phyloP scores from a whole-genome alignment of 2,797 vertebrate genomes.

The Staurois parvus region DNA sequence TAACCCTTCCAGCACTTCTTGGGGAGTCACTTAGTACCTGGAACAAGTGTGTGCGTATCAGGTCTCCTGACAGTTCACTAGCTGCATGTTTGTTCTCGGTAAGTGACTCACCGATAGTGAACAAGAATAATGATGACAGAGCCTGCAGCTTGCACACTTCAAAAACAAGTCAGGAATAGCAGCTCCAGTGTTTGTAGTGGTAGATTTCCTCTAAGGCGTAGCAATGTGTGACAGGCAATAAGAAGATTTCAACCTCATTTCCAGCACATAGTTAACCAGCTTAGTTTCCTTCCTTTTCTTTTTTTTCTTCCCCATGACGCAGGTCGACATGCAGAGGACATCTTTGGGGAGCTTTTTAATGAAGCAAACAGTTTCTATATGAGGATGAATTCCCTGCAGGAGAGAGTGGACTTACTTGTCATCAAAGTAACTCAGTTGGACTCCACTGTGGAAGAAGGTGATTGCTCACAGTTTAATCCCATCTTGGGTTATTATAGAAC shows the following conservation, averaged over 20 bases:
- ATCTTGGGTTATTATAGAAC: neutral
- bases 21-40: too few species aligned
- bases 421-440: conserved; percentile 92
- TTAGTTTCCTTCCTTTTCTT: neutral
- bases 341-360: conserved; percentile 90
- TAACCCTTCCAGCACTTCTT: neutral
- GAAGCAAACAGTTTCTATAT: conserved; percentile 93
- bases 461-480: conserved; percentile 28
- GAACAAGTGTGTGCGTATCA: too few species aligned
- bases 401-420: conserved; percentile 89
- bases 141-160: too few species aligned
- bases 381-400: conserved; percentile 91
- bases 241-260: neutral
- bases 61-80: too few species aligned
- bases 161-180: too few species aligned
- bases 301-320: neutral
- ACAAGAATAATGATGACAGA: too few species aligned
- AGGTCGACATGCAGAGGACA: conserved; percentile 91
- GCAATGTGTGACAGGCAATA: neutral
- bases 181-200: too few species aligned
- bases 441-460: conserved; percentile 93
- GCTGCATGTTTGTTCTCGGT: neutral
- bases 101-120: too few species aligned
- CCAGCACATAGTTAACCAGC: neutral
- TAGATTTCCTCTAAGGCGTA: neutral